Conservation (phyloP, 1,140 invertebrate species). For the Battus philenor region DNA sequence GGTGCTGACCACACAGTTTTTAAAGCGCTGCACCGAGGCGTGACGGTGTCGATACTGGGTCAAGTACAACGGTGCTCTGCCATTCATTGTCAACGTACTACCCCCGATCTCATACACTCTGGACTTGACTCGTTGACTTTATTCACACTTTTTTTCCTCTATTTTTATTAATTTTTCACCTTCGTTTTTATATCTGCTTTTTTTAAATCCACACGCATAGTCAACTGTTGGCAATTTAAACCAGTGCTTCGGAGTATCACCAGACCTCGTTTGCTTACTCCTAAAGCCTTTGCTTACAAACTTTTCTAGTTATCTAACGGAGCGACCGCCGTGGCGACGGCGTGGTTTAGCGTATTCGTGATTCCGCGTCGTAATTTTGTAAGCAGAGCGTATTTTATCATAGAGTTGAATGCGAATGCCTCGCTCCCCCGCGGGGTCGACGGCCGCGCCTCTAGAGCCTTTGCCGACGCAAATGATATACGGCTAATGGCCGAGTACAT, state of each 20-base stretch:
- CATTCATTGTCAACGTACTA: conserved; percentile 66
- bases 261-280: too few species aligned
- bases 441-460: conserved; percentile 53
- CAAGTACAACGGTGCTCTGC: conserved; percentile 72
- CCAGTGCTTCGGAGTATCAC: too few species aligned
- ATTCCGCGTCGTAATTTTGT: conserved; percentile 47
- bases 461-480: conserved; percentile 59
- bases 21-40: conserved; percentile 44
- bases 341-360: conserved; percentile 24
- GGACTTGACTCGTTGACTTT: conserved; percentile 66
- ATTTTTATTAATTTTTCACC: conserved; percentile 34
- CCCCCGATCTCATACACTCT: conserved; percentile 48
- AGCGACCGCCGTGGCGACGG: conserved; percentile 32
- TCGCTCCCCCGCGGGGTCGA: conserved; percentile 52
- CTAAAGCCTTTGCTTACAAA: too few species aligned
- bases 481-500: conserved; percentile 68
- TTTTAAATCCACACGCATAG: too few species aligned
- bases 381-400: conserved; percentile 51
- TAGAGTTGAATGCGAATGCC: conserved; percentile 46
- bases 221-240: too few species aligned
- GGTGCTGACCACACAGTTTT: conserved; percentile 14
- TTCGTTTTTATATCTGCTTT: too few species aligned
- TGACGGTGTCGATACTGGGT: conserved; percentile 64
- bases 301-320: conserved; percentile 61
- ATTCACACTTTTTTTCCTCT: conserved; percentile 44